Conservation (phyloP, 2,888 invertebrate species). For the Cheilosia variabilis region DNA sequence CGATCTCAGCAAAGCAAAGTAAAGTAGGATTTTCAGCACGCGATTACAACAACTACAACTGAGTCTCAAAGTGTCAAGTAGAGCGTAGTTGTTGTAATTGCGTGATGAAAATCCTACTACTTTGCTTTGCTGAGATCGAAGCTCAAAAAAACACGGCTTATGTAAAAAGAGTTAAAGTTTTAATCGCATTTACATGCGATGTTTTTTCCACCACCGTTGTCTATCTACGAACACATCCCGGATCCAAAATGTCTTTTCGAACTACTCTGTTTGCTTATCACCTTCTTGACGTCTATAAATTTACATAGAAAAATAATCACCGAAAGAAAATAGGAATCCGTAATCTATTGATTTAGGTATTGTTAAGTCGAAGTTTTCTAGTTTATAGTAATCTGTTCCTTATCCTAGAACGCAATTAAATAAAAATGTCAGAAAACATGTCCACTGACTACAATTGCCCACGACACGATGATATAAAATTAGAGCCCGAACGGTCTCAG, state of each 20-base stretch:
- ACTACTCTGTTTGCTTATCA: slow-evolving; percentile 54
- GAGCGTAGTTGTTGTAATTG: too few relatives aligned
- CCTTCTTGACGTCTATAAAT: slow-evolving; percentile 55
- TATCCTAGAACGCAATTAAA: background rate
- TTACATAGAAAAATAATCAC: slow-evolving; percentile 42
- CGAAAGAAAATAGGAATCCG: background rate
- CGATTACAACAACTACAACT: too few relatives aligned
- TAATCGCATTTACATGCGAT: too few relatives aligned
- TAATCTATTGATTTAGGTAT: slow-evolving; percentile 26
- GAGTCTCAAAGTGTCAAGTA: too few relatives aligned
- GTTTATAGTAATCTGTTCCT: background rate
- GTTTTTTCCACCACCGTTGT: background rate
- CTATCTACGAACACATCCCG: slow-evolving; percentile 19
- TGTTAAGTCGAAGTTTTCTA: background rate
- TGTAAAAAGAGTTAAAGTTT: too few relatives aligned
- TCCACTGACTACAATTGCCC: slow-evolving; percentile 53
- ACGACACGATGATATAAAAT: slow-evolving; percentile 62
- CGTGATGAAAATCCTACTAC: too few relatives aligned
- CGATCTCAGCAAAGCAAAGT: too few relatives aligned
- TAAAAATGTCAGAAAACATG: slow-evolving; percentile 65
- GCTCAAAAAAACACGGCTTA: too few relatives aligned
- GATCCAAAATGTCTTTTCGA: background rate
- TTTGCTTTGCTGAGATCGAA: too few relatives aligned
- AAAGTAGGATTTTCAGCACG: too few relatives aligned
- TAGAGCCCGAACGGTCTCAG: slow-evolving; percentile 86